Evolutionary conservation across 2,113 vertebrate genomes (phyloP).

Genomic region (Ornithorhynchus anatinus): DNA sequence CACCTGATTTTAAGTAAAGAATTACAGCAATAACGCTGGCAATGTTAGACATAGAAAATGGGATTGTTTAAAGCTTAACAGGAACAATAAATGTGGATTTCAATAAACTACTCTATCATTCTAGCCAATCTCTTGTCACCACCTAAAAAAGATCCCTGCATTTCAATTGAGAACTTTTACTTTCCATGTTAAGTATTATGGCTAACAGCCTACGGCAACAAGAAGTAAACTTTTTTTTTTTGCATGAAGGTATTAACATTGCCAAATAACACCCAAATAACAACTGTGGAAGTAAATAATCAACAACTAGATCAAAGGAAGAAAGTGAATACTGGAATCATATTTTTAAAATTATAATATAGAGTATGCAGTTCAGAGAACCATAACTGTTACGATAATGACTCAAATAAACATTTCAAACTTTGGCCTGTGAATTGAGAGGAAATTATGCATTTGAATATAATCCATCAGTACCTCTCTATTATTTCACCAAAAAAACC

Average conservation of each 20-base stretch:
- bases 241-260: background rate
- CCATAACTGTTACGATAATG: too few relatives aligned
- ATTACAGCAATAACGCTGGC: background rate
- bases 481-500: constrained; percentile 13
- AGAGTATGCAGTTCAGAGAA: too few relatives aligned
- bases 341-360: background rate
- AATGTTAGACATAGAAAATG: background rate
- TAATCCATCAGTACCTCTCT: background rate
- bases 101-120: background rate
- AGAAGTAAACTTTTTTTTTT: background rate
- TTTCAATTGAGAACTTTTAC: background rate
- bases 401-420: too few relatives aligned
- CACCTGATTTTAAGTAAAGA: background rate
- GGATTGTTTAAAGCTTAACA: background rate
- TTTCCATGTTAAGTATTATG: constrained; percentile 10
- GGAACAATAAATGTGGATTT: background rate
- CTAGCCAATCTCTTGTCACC: background rate
- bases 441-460: background rate
- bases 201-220: background rate
- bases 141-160: background rate
- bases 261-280: background rate
- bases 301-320: background rate
- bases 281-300: background rate
- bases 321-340: background rate
- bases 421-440: too few relatives aligned